Percentiles rank a stretch among this genome's conserved stretches.
phyloP scores from a whole-genome alignment of 2,888 invertebrate species.

The Drosophila melanosoma region DNA sequence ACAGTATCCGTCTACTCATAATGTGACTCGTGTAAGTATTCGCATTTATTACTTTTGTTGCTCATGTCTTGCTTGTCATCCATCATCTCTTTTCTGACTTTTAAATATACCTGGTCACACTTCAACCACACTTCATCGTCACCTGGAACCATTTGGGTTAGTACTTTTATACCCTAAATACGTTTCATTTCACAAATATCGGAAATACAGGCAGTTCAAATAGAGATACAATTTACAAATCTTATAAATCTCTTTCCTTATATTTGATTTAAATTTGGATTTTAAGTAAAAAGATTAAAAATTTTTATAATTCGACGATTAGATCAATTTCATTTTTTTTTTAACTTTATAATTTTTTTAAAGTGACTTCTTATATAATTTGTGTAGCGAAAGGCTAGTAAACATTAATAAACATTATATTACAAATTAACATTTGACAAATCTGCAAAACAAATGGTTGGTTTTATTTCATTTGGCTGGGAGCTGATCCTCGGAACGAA shows the following conservation, averaged over 20 bases:
- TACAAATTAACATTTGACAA: background rate
- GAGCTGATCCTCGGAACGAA: background rate
- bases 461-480: background rate
- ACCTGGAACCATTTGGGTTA: slow-evolving; percentile 65
- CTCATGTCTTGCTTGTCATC: slow-evolving; percentile 47
- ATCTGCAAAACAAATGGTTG: background rate
- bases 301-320: background rate
- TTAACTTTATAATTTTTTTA: background rate
- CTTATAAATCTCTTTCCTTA: background rate
- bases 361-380: background rate
- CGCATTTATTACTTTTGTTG: slow-evolving; percentile 1
- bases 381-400: background rate
- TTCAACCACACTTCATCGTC: slow-evolving; percentile 59
- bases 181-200: background rate
- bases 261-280: background rate
- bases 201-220: background rate
- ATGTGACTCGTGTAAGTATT: slow-evolving; percentile 80
- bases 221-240: background rate
- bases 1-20: slow-evolving; percentile 77
- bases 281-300: background rate
- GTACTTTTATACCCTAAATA: slow-evolving; percentile 43
- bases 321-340: background rate
- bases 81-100: slow-evolving; percentile 49
- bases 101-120: slow-evolving; percentile 54
- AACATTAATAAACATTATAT: background rate